Percentiles rank a stretch among this genome's conserved stretches.
Evolutionary conservation across 1,140 invertebrate species (phyloP).

Genomic region (Drosophila azteca): DNA sequence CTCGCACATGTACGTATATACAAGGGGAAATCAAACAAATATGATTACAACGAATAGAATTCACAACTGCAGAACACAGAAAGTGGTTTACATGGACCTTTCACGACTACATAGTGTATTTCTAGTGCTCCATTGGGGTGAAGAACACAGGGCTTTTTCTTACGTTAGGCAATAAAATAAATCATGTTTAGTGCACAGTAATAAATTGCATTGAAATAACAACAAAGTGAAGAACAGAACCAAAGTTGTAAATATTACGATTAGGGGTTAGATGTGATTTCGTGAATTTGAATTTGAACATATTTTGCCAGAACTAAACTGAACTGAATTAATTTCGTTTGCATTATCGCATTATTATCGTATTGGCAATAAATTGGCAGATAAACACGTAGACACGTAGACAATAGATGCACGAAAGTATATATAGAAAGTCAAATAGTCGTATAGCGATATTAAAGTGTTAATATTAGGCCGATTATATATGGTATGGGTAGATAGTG

Average conservation of each 20-base stretch:
- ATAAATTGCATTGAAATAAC: slow-evolving; percentile 76
- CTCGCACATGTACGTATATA: slow-evolving; percentile 75
- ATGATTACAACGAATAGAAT: slow-evolving; percentile 51
- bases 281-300: slow-evolving; percentile 27
- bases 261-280: slow-evolving; percentile 38
- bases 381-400: slow-evolving; percentile 49
- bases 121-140: slow-evolving; percentile 29
- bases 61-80: slow-evolving; percentile 34
- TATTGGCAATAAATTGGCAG: slow-evolving; percentile 68
- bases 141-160: slow-evolving; percentile 34
- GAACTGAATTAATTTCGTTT: slow-evolving; percentile 4
- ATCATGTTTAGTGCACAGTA: slow-evolving; percentile 62
- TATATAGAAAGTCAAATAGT: slow-evolving; percentile 26
- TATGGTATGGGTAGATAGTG: slow-evolving; percentile 41
- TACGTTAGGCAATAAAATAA: slow-evolving; percentile 33
- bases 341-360: slow-evolving; percentile 7
- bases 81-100: slow-evolving; percentile 33
- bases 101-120: slow-evolving; percentile 2
- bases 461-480: slow-evolving; percentile 55
- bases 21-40: slow-evolving; percentile 63
- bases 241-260: slow-evolving; percentile 41
- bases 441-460: slow-evolving; percentile 49
- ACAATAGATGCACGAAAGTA: slow-evolving; percentile 54
- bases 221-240: slow-evolving; percentile 61
- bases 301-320: neutral